A percentile compares a stretch with the other conserved stretches of the same genome.
Evolutionary conservation across 2,797 vertebrate species (phyloP).

Genomic region (Chelonia mydas): DNA sequence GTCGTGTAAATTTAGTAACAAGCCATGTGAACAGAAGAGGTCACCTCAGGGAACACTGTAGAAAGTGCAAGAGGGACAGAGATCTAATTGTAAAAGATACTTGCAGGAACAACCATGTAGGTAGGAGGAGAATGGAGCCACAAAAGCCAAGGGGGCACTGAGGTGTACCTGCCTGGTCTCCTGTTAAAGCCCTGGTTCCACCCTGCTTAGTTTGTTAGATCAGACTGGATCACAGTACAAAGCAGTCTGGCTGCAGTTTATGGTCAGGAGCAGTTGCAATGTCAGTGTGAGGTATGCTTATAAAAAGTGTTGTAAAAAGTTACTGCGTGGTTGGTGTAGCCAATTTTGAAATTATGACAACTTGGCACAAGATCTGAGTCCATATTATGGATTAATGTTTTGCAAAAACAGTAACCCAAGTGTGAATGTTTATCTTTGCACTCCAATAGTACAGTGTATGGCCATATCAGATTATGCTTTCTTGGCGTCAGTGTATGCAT

Average conservation of each 20-base stretch:
- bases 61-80: background rate
- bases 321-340: conserved; percentile 14
- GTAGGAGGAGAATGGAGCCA: background rate
- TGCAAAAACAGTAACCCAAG: conserved; percentile 32
- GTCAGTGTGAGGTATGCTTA: conserved; percentile 38
- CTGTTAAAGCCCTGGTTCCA: background rate
- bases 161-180: background rate
- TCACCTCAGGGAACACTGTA: background rate
- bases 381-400: conserved; percentile 41
- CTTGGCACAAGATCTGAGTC: conserved; percentile 42
- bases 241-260: background rate
- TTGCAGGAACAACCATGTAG: background rate
- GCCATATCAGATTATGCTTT: background rate
- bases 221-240: conserved; percentile 36
- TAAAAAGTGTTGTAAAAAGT: conserved; percentile 27
- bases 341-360: conserved; percentile 54
- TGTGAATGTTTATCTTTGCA: background rate
- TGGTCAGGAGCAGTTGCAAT: conserved; percentile 31
- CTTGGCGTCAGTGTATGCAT: background rate
- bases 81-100: background rate
- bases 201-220: conserved; percentile 8
- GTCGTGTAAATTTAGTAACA: background rate
- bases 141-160: background rate
- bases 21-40: background rate
- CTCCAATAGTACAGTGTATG: background rate